Conservation (phyloP, 2,888 invertebrate genomes). For the Eremobia ochroleuca region DNA sequence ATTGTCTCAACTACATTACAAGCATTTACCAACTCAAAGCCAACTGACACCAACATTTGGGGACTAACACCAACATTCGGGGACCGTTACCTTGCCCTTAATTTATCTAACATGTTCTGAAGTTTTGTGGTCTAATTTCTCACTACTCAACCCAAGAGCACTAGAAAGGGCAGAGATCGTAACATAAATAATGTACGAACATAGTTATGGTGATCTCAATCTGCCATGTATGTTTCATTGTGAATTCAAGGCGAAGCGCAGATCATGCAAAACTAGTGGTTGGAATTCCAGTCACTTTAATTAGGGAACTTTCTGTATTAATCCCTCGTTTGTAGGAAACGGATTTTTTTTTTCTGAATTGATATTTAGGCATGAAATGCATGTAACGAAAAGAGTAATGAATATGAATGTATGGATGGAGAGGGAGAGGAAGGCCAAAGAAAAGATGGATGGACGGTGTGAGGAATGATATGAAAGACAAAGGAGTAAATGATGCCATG, state of each 20-base stretch:
- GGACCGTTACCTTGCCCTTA: constrained; percentile 36
- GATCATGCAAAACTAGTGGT: constrained; percentile 52
- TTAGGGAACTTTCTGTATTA: constrained; percentile 38
- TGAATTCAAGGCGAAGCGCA: constrained; percentile 40
- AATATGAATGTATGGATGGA: no score
- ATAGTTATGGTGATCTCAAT: constrained; percentile 61
- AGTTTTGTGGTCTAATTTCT: constrained; percentile 62
- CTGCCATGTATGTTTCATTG: constrained; percentile 39
- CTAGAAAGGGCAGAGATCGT: constrained; percentile 40
- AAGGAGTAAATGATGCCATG: no score
- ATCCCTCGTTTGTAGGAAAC: constrained; percentile 13
- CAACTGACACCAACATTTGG: constrained; percentile 49
- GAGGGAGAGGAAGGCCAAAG: no score
- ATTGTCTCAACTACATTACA: constrained; percentile 45
- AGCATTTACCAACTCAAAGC: constrained; percentile 40
- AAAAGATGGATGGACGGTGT: no score
- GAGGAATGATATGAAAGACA: no score
- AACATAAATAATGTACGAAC: constrained; percentile 58
- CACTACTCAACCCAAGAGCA: constrained; percentile 25
- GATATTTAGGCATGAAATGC: no score
- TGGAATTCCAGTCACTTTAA: constrained; percentile 45
- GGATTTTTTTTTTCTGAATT: no score
- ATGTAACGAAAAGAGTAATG: no score
- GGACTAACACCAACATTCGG: constrained; percentile 49
- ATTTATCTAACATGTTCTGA: constrained; percentile 54